Percentiles rank a stretch among this genome's conserved stretches.
Conservation (phyloP, 2,888 invertebrate genomes). For the Mythimna ferrago region DNA sequence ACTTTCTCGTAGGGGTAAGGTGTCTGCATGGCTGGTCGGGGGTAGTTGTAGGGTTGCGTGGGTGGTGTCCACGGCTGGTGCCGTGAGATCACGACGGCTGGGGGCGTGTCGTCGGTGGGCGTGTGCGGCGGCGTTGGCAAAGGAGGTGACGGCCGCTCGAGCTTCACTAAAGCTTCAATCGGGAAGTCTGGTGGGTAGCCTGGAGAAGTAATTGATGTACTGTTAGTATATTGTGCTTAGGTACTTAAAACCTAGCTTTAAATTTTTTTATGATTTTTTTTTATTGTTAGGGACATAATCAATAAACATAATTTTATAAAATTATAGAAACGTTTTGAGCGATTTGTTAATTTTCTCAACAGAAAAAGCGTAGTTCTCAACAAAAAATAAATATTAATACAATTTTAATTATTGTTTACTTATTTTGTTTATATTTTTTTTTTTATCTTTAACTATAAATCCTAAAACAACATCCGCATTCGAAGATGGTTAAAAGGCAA, state of each 20-base stretch:
- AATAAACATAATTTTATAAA: neutral
- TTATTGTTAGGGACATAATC: no score
- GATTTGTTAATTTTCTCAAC: neutral
- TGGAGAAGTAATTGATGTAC: slow-evolving; percentile 71
- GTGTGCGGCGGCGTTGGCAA: slow-evolving; percentile 94
- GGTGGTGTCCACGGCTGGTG: slow-evolving; percentile 83
- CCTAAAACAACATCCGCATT: slow-evolving; percentile 8
- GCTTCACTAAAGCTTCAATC: slow-evolving; percentile 90
- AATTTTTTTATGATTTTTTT: neutral
- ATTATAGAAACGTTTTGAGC: neutral
- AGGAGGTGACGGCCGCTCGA: slow-evolving; percentile 91
- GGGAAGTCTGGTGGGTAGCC: slow-evolving; percentile 91
- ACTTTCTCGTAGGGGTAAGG: slow-evolving; percentile 85
- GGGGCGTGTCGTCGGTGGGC: slow-evolving; percentile 92
- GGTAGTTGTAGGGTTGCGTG: slow-evolving; percentile 81
- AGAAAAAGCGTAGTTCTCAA: neutral
- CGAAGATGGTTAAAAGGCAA: neutral
- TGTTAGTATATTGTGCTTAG: slow-evolving; percentile 29
- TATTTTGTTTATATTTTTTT: neutral
- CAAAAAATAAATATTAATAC: neutral
- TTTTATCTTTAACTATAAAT: slow-evolving; percentile 5
- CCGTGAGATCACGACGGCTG: slow-evolving; percentile 86
- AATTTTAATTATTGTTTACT: slow-evolving; percentile 8
- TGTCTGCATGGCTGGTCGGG: slow-evolving; percentile 80
- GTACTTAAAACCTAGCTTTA: neutral